Evolutionary conservation across 2,888 invertebrate species (phyloP).

Genomic region (Craniophora ligustri): DNA sequence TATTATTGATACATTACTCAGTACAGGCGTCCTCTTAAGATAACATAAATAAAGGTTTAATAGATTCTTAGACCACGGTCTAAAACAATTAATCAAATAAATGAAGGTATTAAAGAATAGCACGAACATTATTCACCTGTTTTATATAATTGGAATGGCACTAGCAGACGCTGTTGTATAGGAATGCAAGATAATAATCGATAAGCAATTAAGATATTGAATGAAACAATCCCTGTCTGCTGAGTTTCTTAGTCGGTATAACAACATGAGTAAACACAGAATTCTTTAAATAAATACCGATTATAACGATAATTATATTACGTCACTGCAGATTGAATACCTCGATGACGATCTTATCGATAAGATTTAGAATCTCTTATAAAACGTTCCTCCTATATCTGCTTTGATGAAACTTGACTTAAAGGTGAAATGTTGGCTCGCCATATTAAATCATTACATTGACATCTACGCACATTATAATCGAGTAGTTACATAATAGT

Average conservation of each 20-base stretch:
- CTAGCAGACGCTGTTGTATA: slow-evolving; percentile 47
- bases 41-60: too few species aligned
- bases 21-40: too few species aligned
- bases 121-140: slow-evolving; percentile 31
- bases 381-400: slow-evolving; percentile 32
- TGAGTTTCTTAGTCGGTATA: slow-evolving; percentile 58
- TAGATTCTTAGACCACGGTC: background rate
- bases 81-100: slow-evolving; percentile 1
- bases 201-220: slow-evolving; percentile 71
- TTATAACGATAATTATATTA: slow-evolving; percentile 58
- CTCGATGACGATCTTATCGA: slow-evolving; percentile 36
- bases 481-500: background rate
- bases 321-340: slow-evolving; percentile 40
- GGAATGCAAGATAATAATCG: slow-evolving; percentile 71
- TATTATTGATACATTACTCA: too few species aligned
- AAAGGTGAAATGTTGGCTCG: slow-evolving; percentile 3
- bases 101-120: background rate
- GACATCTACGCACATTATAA: slow-evolving; percentile 32
- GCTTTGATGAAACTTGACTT: slow-evolving; percentile 30
- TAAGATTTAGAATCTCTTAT: slow-evolving; percentile 22
- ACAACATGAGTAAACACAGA: slow-evolving; percentile 69
- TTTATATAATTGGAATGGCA: slow-evolving; percentile 54
- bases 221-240: slow-evolving; percentile 63
- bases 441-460: slow-evolving; percentile 20
- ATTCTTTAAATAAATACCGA: slow-evolving; percentile 77